Evolutionary conservation across 2,888 invertebrate genomes (phyloP).

Genomic region (Endomychus coccineus): DNA sequence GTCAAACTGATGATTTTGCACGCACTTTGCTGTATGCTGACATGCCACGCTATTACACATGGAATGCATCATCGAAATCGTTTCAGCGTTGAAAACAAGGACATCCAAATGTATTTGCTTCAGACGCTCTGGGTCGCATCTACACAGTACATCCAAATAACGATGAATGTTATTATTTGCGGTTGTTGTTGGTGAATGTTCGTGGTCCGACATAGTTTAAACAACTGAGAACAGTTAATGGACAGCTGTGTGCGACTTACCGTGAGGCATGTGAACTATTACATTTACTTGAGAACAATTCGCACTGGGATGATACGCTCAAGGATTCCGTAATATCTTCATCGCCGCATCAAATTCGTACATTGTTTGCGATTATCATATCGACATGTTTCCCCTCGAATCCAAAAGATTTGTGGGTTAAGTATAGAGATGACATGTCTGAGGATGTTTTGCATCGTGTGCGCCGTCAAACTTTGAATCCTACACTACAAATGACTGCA

Average conservation of each 20-base stretch:
- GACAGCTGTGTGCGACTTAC: constrained; percentile 32
- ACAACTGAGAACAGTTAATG: constrained; percentile 35
- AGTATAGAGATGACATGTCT: constrained; percentile 22
- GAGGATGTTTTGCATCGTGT: constrained; percentile 23
- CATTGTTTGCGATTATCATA: constrained; percentile 23
- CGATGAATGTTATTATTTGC: constrained; percentile 14
- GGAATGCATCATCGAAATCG: constrained; percentile 29
- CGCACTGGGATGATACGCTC: constrained; percentile 17
- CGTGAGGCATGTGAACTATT: constrained; percentile 29
- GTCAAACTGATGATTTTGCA: constrained; percentile 24
- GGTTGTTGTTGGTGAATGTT: constrained; percentile 5
- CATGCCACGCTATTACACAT: constrained; percentile 25
- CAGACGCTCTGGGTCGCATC: constrained; percentile 19
- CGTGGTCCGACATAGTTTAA: constrained; percentile 16
- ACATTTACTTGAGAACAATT: constrained; percentile 1
- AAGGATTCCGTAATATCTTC: constrained; percentile 21
- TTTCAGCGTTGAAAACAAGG: constrained; percentile 32
- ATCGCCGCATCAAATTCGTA: constrained; percentile 24
- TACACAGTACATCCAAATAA: constrained; percentile 16
- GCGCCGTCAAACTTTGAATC: constrained; percentile 17
- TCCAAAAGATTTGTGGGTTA: constrained; percentile 18
- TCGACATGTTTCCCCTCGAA: constrained; percentile 17
- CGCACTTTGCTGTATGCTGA: constrained; percentile 33
- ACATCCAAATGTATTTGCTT: constrained; percentile 4
- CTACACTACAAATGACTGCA: constrained; percentile 18